Evolutionary conservation across 2,113 vertebrate genomes (phyloP).

Genomic region (Aptenodytes patagonicus): DNA sequence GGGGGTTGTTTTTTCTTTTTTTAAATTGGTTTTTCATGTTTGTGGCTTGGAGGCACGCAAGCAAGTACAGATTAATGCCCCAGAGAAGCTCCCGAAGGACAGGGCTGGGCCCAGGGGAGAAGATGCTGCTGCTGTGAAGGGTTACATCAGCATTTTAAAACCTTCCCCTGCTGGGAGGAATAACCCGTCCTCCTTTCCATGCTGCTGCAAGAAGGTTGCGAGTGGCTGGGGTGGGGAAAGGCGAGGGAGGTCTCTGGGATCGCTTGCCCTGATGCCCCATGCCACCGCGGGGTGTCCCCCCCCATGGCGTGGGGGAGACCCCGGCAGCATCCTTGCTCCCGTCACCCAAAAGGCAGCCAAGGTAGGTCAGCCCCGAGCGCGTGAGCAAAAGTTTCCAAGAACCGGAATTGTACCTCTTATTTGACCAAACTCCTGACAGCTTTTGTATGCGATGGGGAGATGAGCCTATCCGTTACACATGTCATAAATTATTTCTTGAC

Average conservation of each 20-base stretch:
- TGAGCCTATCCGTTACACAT: constrained; percentile 74
- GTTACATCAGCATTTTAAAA: constrained; percentile 42
- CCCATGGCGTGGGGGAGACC: fast-evolving
- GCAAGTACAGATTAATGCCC: constrained; percentile 13
- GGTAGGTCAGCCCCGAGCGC: fast-evolving
- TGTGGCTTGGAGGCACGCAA: constrained; percentile 28
- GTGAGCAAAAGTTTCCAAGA: background rate
- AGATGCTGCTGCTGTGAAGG: constrained; percentile 53
- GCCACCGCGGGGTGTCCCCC: fast-evolving
- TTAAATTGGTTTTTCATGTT: background rate
- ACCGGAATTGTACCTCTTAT: background rate
- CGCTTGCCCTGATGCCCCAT: fast-evolving
- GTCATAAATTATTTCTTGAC: constrained; percentile 89
- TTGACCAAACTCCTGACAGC: constrained; percentile 44
- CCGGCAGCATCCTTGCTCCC: fast-evolving
- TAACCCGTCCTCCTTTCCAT: background rate
- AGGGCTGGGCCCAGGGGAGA: constrained; percentile 24
- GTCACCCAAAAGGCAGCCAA: background rate
- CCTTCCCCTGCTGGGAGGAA: constrained; percentile 1
- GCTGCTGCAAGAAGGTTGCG: background rate
- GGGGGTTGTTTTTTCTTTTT: fast-evolving
- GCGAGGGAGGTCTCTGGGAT: background rate
- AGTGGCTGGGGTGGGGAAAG: background rate
- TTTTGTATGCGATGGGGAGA: constrained; percentile 39
- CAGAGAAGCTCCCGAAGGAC: constrained; percentile 59